phyloP scores from a whole-genome alignment of 2,797 vertebrate species.

The Sebastes diploproa region DNA sequence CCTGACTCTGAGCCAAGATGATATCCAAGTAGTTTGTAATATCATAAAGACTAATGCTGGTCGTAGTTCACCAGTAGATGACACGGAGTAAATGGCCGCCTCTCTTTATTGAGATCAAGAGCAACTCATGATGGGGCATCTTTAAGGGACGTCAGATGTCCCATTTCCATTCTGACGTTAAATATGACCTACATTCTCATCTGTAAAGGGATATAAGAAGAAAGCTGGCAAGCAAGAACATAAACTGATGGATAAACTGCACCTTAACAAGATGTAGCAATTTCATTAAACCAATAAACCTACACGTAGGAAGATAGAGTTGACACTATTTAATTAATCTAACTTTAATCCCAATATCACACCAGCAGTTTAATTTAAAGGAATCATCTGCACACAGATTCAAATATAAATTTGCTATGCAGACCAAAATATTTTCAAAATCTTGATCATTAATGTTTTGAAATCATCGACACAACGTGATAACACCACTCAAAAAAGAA shows the following conservation, averaged over 20 bases:
- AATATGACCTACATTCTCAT: conserved; percentile 47
- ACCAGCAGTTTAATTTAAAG: neutral
- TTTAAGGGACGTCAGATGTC: conserved; percentile 43
- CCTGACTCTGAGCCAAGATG: neutral
- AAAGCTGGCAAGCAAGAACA: neutral
- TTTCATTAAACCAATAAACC: neutral
- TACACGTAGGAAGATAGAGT: neutral
- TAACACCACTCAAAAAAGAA: neutral
- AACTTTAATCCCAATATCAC: neutral
- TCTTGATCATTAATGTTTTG: neutral
- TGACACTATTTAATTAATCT: neutral
- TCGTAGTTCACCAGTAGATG: conserved; percentile 21
- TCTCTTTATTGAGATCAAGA: conserved; percentile 18
- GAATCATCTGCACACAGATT: neutral
- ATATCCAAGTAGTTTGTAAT: neutral
- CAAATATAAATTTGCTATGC: neutral
- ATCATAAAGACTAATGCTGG: conserved; percentile 16
- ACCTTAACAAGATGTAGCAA: neutral
- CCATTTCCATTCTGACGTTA: conserved; percentile 49
- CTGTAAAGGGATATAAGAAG: conserved; percentile 6
- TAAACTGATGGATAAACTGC: neutral
- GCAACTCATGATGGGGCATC: conserved; percentile 32
- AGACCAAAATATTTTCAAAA: neutral
- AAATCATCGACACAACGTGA: neutral
- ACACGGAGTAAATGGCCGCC: conserved; percentile 18